phyloP scores from a whole-genome alignment of 1,140 invertebrate species.

The Bombus impatiens region DNA sequence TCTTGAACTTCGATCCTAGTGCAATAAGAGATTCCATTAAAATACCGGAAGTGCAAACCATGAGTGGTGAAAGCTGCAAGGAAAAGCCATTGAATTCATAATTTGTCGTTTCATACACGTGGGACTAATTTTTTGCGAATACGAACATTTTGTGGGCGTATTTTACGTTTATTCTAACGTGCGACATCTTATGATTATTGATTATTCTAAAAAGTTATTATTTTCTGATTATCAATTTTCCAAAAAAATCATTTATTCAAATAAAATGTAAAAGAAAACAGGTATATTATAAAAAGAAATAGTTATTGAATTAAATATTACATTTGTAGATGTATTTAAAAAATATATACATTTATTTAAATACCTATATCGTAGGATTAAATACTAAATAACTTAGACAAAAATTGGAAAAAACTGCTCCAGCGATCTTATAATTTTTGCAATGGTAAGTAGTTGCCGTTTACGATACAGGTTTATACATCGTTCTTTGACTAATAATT shows the following conservation, averaged over 20 bases:
- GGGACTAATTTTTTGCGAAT: neutral
- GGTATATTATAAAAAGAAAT: neutral
- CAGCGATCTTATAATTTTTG: neutral
- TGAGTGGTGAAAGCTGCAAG: constrained; percentile 52
- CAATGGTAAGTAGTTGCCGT: neutral
- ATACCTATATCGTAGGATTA: too few species aligned
- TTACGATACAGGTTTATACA: constrained; percentile 21
- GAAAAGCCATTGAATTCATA: constrained; percentile 50
- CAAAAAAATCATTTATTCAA: neutral
- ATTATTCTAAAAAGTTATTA: neutral
- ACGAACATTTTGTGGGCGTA: neutral
- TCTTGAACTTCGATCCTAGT: constrained; percentile 16
- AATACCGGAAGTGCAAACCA: constrained; percentile 50
- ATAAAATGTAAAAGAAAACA: neutral
- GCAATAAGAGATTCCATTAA: neutral
- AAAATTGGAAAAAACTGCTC: neutral
- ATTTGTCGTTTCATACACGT: constrained; percentile 4
- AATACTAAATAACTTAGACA: neutral
- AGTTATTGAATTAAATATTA: too few species aligned
- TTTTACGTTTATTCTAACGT: neutral
- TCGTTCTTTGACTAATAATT: constrained; percentile 34
- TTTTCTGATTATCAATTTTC: too few species aligned
- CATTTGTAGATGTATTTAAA: too few species aligned
- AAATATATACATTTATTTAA: too few species aligned
- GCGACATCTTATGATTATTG: neutral